phyloP scores from a whole-genome alignment of 2,888 invertebrate species.

The Calephelis perditalis region DNA sequence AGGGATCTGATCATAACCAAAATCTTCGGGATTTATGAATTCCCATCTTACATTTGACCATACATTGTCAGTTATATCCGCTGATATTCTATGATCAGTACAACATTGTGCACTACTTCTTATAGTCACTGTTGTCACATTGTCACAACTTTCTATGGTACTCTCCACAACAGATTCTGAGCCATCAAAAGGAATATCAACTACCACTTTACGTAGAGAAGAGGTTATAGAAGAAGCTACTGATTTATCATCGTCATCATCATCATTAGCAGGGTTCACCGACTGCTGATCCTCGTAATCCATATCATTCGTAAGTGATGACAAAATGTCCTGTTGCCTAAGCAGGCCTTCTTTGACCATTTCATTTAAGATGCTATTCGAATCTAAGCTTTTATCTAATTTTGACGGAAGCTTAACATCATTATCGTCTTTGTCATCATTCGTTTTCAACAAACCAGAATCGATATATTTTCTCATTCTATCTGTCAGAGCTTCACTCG shows the following conservation, averaged over 20 bases:
- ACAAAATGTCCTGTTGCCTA: conserved; percentile 62
- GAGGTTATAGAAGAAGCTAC: conserved; percentile 50
- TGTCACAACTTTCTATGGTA: conserved; percentile 57
- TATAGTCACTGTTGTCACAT: conserved; percentile 61
- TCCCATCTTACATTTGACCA: conserved; percentile 73
- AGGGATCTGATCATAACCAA: conserved; percentile 65
- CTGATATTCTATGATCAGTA: conserved; percentile 67
- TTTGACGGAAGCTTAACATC: conserved; percentile 27
- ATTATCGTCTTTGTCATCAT: conserved; percentile 39
- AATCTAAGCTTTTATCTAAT: conserved; percentile 41
- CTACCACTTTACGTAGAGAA: conserved; percentile 57
- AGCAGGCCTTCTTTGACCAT: conserved; percentile 67
- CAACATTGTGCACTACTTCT: conserved; percentile 64
- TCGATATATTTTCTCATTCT: conserved; percentile 72
- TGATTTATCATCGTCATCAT: conserved; percentile 48
- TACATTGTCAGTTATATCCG: conserved; percentile 64
- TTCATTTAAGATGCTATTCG: conserved; percentile 64
- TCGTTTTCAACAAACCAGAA: conserved; percentile 62
- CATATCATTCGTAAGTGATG: conserved; percentile 54
- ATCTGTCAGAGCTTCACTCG: conserved; percentile 66
- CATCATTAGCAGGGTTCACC: conserved; percentile 49
- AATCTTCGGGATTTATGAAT: conserved; percentile 66
- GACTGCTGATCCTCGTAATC: conserved; percentile 50
- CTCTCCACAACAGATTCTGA: conserved; percentile 54
- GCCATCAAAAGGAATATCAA: conserved; percentile 63